A percentile compares a stretch with the other conserved stretches of the same genome.
These are phyloP conservation scores for Dichetophora obliterata DNA, from an alignment of 2,888 invertebrate species.

Conservation along the genomic window DNA sequence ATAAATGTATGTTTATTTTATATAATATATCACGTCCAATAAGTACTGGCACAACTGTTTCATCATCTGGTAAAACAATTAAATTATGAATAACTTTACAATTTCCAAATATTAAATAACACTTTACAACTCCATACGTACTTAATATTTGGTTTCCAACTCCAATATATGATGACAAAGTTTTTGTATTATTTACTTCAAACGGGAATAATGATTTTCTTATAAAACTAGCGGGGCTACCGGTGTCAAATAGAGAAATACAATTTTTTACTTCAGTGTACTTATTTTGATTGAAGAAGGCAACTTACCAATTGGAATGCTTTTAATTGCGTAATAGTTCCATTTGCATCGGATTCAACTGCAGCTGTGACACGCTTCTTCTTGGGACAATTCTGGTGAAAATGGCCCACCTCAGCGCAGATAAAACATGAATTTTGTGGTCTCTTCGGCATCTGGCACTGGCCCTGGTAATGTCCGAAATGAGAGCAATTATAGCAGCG, in stretches of 20 bases:
- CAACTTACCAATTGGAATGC: slow-evolving; percentile 33
- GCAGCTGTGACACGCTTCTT: slow-evolving; percentile 11
- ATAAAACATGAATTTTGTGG: slow-evolving; percentile 37
- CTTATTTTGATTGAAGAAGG: slow-evolving; percentile 13
- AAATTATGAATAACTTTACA: neutral
- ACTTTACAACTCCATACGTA: too few species aligned
- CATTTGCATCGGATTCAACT: neutral
- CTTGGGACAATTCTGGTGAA: slow-evolving; percentile 31
- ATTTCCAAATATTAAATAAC: too few species aligned
- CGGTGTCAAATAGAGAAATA: slow-evolving; percentile 19
- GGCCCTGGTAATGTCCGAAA: slow-evolving; percentile 22
- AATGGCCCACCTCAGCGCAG: slow-evolving; percentile 32
- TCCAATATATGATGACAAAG: too few species aligned
- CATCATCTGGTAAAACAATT: neutral
- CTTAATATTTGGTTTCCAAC: too few species aligned
- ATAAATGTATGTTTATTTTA: neutral
- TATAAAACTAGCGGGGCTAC: too few species aligned
- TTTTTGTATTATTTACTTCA: too few species aligned
- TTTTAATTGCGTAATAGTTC: neutral
- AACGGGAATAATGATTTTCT: too few species aligned
- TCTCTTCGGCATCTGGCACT: slow-evolving; percentile 31
- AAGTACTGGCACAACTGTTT: neutral
- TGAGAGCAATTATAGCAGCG: too few species aligned
- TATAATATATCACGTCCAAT: neutral
- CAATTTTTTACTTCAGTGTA: slow-evolving; percentile 3